Evolutionary conservation across 2,113 vertebrate species (phyloP).

Genomic region (Antigone vipio): DNA sequence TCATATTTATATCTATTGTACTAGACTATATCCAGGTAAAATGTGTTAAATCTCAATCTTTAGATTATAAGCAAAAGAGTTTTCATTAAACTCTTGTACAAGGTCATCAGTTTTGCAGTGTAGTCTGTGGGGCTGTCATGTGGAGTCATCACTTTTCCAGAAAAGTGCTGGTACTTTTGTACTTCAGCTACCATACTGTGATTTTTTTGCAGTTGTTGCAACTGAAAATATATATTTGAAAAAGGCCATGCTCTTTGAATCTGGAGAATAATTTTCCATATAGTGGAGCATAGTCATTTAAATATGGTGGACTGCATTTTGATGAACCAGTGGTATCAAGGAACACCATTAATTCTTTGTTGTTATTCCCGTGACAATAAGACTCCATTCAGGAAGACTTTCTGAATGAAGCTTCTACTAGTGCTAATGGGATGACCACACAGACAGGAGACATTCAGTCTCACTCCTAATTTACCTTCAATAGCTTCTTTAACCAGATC

Average conservation of each 20-base stretch:
- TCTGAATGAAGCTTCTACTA: neutral
- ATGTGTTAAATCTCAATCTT: neutral
- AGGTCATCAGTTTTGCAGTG: neutral
- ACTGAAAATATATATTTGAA: neutral
- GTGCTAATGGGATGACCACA: neutral
- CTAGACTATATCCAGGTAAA: neutral
- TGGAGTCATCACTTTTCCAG: neutral
- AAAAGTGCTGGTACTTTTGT: neutral
- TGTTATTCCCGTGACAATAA: neutral
- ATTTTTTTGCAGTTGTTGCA: neutral
- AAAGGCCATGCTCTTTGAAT: neutral
- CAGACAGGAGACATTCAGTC: neutral
- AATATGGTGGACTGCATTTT: neutral
- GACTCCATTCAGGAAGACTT: neutral
- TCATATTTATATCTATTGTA: neutral
- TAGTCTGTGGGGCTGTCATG: neutral
- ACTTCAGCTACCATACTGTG: neutral
- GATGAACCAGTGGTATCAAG: neutral
- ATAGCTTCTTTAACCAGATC: neutral
- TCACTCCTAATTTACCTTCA: neutral
- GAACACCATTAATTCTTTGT: neutral
- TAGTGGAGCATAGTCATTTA: neutral
- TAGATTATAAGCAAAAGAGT: neutral
- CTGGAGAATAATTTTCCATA: neutral
- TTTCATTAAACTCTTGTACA: neutral